Conservation (phyloP, 2,113 vertebrate species). For the Heterochromis multidens region DNA sequence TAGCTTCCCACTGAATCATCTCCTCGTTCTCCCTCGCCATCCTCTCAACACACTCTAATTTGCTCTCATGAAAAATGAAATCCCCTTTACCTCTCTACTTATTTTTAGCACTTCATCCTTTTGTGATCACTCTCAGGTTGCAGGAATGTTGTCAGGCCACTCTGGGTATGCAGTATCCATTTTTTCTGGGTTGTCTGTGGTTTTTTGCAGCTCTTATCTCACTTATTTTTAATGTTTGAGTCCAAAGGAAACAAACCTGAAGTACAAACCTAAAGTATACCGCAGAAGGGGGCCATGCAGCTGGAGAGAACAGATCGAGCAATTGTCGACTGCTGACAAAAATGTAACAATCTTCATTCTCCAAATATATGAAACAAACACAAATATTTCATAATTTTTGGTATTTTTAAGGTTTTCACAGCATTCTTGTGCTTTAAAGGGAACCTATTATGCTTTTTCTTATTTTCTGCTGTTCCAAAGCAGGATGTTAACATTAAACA, state of each 20-base stretch:
- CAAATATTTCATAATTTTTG: not conserved
- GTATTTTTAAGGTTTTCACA: not conserved
- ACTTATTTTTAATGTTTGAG: not conserved
- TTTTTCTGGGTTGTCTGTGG: not conserved
- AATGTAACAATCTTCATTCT: not conserved
- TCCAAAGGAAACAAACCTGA: not conserved
- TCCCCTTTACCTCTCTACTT: not conserved
- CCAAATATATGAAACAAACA: not conserved
- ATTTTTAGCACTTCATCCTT: conserved; percentile 7
- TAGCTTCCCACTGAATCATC: not conserved
- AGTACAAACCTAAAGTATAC: not conserved
- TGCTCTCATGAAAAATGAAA: conserved; percentile 49
- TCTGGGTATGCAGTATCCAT: not conserved
- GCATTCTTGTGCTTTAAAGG: not conserved
- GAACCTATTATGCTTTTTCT: not conserved
- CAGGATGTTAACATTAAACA: not conserved
- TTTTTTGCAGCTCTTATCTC: not conserved
- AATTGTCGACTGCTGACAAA: not conserved
- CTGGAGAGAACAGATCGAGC: not conserved
- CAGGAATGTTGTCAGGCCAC: not conserved
- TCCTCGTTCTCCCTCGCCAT: not conserved
- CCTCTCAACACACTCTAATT: conserved; percentile 19
- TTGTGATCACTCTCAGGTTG: conserved; percentile 5
- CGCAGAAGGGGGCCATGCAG: not conserved
- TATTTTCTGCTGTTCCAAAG: not conserved